Evolutionary conservation across 2,797 vertebrate species (phyloP), one percentile per base, ranked within the genome.

Genomic region (Hippopotamyrus pictus): DNA sequence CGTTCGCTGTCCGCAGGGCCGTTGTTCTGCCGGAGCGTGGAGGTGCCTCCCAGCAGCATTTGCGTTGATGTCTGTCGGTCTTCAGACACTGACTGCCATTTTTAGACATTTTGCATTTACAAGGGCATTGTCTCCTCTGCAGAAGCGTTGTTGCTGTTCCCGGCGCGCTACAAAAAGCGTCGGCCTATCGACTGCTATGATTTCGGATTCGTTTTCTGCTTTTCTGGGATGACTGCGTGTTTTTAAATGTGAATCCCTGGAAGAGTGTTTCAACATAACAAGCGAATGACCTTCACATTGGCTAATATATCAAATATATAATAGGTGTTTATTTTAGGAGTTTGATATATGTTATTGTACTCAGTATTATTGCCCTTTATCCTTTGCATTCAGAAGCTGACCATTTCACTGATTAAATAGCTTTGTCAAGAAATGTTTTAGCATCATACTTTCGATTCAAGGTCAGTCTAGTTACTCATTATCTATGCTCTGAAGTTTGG

Each of bases 301-400:
- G 76, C 76, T 82, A 46, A 82, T 82, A 22, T 82, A 82, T 82
- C 76, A 82, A 82, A 82, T 22, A 82, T 46, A 46, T 46, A 44
- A 82, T 46, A 46, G 41, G 76, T 82, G 17, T 82, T 82, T 82
- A 82, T 82, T 82, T 82, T 82, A 82, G 76, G 41, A 76, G 69
- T 76, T 76, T 76, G 69, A 76, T 76, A 73, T 73, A 76, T 76
- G 69, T 76, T 76, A 76, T 76, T 76, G 69, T 41, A 76, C 69
- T 76, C 33, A 76, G 12, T 82, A 46, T 4, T 46, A 46, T 44
- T 46, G 76, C 41, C 76, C 76, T 82, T 44, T 46, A 46, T 82
- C 17, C 76, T n/a, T 46, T 46, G 6, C n/a, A 82, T 46, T 46
- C 76, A 46, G 41, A 46, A 22, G 17, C 76, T 46, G 19, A 44